Base-by-base conservation (phyloP, 2,113 vertebrate species). In the Regulus satrapa region DNA sequence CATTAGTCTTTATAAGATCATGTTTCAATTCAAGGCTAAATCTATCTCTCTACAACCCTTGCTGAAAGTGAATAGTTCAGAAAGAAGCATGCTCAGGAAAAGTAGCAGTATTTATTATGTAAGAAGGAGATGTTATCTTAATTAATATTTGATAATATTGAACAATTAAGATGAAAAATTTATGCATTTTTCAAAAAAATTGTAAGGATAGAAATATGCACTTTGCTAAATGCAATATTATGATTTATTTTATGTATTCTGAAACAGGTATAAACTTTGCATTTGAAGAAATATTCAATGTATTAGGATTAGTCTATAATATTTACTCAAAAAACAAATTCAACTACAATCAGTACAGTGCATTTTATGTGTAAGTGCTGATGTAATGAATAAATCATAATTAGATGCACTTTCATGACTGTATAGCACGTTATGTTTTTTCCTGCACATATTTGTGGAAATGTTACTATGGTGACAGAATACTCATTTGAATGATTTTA, bases 401-500 rank as follows among this genome's bases (percentile, higher is more conserved):
- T 56, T 76, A 89, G 26, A 56, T 54, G 41, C 16, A 66, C 24
- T 79, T 92, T 54, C 52, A 52, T 36, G 38, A n/a, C 69, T 51
- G 41, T 78, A 81, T 21, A 85, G 14, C 32, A 52, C 55, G 24
- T 79, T 78, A 49, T 32, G 5, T 36, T 66, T 94, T 68, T 90
- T 73, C 28, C 40, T 76, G 61, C 0, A 0, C n/a, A 87, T 87
- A 67, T 89, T 88, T 17, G 9, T 76, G 58, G 59, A 66, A 88
- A 78, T n/a, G 89, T 96, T 97, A 40, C 92, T 89, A 90, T 95
- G 69, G 95, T 89, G 79, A 97, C 76, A 78, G 52, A 92, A 90
- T 36, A 85, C 51, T 72, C 41, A n/a, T 77, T 54, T 88, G 64
- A 89, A 76, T 61, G n/a, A 88, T 63, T 85, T 21, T 63, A 31